A percentile compares a stretch with the other conserved stretches of the same genome.
phyloP scores from a whole-genome alignment of 35 echinoderm and acorn worm genomes.

The Holothuria glaberrima region DNA sequence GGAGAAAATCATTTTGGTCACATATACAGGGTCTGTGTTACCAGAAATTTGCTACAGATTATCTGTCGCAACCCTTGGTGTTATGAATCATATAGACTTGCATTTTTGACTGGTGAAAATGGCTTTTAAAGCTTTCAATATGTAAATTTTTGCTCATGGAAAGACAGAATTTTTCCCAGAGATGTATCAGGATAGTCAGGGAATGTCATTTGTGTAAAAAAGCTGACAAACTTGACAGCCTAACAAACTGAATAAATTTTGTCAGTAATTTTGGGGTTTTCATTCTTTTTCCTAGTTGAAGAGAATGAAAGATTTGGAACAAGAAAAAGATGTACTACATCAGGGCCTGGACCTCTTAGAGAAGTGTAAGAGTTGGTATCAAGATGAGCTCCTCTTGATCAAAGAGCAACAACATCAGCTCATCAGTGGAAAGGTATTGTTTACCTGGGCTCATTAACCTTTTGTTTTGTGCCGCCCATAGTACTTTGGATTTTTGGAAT shows the following conservation, averaged over 20 bases:
- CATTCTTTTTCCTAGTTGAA: conserved; percentile 74
- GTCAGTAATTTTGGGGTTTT: neutral
- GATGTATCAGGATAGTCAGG: neutral
- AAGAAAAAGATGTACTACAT: conserved; percentile 85
- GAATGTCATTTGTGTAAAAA: neutral
- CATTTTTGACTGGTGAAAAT: no score
- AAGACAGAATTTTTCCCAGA: neutral
- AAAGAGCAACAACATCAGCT: conserved; percentile 62
- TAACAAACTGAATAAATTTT: neutral
- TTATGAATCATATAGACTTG: no score
- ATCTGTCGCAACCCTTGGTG: no score
- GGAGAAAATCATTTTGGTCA: no score
- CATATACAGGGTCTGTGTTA: no score
- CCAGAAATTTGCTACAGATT: no score
- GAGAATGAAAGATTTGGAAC: conserved; percentile 93
- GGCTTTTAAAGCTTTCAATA: no score
- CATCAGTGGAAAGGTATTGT: conserved; percentile 50
- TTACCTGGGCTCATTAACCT: no score
- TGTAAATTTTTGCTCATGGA: neutral
- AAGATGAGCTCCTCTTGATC: conserved; percentile 73
- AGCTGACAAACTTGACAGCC: neutral
- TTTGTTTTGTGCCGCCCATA: no score
- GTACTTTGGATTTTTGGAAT: no score
- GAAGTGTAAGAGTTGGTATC: conserved; percentile 85
- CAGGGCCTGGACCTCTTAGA: conserved; percentile 93